Conservation (phyloP, 2,888 invertebrate genomes). For the Drosophila acutilabella region DNA sequence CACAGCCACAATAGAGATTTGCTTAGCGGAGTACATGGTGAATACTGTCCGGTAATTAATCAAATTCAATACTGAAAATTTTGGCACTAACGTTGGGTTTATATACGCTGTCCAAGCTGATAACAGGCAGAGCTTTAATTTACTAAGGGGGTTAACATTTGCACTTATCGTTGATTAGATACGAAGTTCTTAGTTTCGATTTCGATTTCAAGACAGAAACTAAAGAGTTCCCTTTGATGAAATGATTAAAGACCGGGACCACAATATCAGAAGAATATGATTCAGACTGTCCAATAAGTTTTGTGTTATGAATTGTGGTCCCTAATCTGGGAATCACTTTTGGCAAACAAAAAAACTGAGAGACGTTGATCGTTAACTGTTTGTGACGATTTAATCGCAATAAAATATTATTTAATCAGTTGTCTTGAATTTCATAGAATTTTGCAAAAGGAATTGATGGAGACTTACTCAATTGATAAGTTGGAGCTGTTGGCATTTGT, state of each 20-base stretch:
- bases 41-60: slow-evolving; percentile 11
- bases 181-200: not conserved
- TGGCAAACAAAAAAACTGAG: not conserved
- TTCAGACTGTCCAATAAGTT: not conserved
- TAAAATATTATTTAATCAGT: not conserved
- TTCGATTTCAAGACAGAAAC: not conserved
- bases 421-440: slow-evolving; percentile 1
- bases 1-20: slow-evolving; percentile 21
- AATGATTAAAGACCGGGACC: not conserved
- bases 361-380: not conserved
- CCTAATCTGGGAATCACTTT: slow-evolving; percentile 12
- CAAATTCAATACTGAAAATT: slow-evolving; percentile 5
- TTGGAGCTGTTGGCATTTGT: not conserved
- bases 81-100: not conserved
- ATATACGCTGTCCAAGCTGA: slow-evolving; percentile 26
- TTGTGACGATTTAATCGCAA: not conserved
- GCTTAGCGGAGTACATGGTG: slow-evolving; percentile 41
- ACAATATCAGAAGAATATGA: not conserved
- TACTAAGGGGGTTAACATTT: not conserved
- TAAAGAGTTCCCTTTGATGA: not conserved
- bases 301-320: not conserved
- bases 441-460: not conserved
- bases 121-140: slow-evolving; percentile 15
- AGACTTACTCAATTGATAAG: not conserved
- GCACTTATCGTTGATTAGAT: slow-evolving; percentile 28